These are phyloP conservation scores for Leptopterna dolabrata DNA, from an alignment of 2,888 invertebrate genomes.

Conservation along the genomic window DNA sequence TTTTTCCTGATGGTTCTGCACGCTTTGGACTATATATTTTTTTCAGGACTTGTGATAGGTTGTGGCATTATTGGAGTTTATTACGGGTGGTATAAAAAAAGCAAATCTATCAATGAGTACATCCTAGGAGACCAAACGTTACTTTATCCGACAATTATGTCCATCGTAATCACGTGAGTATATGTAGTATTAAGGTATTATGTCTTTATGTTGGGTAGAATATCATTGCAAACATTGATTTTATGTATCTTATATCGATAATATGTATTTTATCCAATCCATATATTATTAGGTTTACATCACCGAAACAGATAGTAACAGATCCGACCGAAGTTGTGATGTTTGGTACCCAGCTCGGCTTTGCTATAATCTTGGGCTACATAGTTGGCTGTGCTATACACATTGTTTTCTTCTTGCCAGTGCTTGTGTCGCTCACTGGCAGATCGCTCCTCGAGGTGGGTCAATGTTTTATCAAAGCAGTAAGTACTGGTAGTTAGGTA, in stretches of 20 bases:
- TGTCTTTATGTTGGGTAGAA: too few relatives aligned
- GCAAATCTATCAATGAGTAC: neutral
- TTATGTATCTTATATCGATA: neutral
- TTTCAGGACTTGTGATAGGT: neutral
- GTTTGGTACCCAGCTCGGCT: neutral
- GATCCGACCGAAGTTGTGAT: slow-evolving; percentile 4
- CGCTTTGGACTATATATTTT: neutral
- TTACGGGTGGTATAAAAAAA: neutral
- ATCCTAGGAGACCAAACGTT: neutral
- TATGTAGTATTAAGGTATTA: too few relatives aligned
- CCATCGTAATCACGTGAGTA: slow-evolving; percentile 3
- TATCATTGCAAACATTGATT: too few relatives aligned
- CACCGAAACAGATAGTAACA: neutral
- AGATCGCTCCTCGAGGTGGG: neutral
- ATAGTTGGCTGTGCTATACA: neutral
- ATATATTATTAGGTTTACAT: neutral
- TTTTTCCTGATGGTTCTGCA: neutral
- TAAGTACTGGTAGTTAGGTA: neutral
- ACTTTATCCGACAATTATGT: neutral
- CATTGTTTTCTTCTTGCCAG: neutral
- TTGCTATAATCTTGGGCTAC: neutral
- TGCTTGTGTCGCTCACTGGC: neutral
- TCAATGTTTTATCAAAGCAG: neutral
- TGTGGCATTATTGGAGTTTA: neutral
- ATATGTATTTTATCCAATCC: neutral